Percentiles rank a stretch among this genome's conserved stretches.
Conservation (phyloP, 2,113 vertebrate genomes). For the Aldabrachelys gigantea region DNA sequence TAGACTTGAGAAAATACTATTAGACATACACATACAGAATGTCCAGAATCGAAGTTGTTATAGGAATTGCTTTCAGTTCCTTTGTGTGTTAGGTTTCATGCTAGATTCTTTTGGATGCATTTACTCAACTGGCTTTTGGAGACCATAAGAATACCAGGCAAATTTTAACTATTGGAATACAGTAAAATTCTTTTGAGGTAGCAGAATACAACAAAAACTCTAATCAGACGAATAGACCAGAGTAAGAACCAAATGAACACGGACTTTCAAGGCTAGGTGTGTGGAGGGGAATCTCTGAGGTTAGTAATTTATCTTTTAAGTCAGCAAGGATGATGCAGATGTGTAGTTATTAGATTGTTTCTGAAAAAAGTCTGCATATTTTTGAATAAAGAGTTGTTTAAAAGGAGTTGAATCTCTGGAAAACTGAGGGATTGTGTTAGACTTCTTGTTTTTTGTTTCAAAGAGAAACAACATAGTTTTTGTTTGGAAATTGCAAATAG, state of each 20-base stretch:
- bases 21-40: neutral
- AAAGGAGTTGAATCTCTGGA: neutral
- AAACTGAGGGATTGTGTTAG: neutral
- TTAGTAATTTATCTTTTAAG: neutral
- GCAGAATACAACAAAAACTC: neutral
- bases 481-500: neutral
- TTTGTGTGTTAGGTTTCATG: neutral
- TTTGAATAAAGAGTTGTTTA: neutral
- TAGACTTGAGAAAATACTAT: accelerated
- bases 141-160: accelerated
- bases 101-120: neutral
- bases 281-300: neutral
- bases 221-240: neutral
- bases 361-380: neutral
- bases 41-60: neutral
- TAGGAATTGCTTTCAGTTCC: neutral
- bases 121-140: neutral
- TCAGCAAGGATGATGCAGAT: neutral
- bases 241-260: neutral
- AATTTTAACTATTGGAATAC: neutral
- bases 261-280: neutral
- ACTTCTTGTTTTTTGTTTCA: neutral
- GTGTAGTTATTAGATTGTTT: neutral
- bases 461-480: neutral
- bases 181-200: neutral